Conservation (phyloP, 1,140 invertebrate genomes). For the Drosophila equinoxialis region DNA sequence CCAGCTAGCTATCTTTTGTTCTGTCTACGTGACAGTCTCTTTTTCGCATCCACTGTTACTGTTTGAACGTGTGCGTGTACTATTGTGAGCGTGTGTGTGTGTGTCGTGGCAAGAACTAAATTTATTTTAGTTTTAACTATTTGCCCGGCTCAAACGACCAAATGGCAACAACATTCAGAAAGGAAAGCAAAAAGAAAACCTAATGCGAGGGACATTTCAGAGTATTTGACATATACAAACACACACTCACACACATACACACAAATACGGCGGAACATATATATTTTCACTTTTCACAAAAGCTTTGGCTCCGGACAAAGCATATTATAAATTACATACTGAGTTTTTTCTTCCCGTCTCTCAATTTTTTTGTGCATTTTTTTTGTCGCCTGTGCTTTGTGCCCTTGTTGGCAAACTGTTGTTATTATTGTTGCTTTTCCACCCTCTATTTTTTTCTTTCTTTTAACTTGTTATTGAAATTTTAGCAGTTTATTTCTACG, state of each 20-base stretch:
- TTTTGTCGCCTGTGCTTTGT: slow-evolving; percentile 43
- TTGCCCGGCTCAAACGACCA: slow-evolving; percentile 65
- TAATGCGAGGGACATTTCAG: slow-evolving; percentile 39
- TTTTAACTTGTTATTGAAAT: slow-evolving; percentile 72
- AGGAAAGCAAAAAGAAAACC: slow-evolving; percentile 43
- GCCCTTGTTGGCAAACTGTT: slow-evolving; percentile 35
- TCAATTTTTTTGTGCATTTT: slow-evolving; percentile 36
- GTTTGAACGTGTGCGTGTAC: background rate
- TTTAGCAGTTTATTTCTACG: slow-evolving; percentile 72
- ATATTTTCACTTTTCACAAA: slow-evolving; percentile 79
- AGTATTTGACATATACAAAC: slow-evolving; percentile 49
- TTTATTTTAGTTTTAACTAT: slow-evolving; percentile 82
- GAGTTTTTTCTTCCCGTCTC: slow-evolving; percentile 34
- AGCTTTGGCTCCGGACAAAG: slow-evolving; percentile 64
- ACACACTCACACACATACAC: slow-evolving; percentile 50
- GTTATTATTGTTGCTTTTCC: slow-evolving; percentile 37
- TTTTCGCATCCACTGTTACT: background rate
- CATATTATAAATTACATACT: slow-evolving; percentile 80
- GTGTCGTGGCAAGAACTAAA: slow-evolving; percentile 65
- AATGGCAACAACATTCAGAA: slow-evolving; percentile 19
- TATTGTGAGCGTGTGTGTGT: slow-evolving; percentile 1
- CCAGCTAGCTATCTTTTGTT: slow-evolving; percentile 63
- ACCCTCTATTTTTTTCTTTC: slow-evolving; percentile 49
- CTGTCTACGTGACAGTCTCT: slow-evolving; percentile 27
- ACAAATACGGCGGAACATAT: slow-evolving; percentile 34